These are phyloP conservation scores for Triplophysa rosa DNA, from an alignment of 2,113 vertebrate genomes.

Conservation along the genomic window DNA sequence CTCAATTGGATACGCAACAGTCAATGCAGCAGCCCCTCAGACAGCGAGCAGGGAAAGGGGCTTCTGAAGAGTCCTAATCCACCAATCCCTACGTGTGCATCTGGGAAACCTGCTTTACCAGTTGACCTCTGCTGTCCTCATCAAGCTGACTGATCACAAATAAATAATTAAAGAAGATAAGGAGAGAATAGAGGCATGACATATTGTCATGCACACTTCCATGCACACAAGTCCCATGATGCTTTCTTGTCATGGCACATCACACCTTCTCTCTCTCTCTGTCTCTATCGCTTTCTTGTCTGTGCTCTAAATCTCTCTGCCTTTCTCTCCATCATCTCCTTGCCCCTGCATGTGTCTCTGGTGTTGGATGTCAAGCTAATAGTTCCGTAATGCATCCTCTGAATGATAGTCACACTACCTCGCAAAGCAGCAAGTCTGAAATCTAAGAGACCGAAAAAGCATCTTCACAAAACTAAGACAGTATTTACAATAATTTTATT, in stretches of 20 bases:
- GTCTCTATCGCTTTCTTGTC: slow-evolving; percentile 7
- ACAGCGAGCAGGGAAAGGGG: slow-evolving; percentile 7
- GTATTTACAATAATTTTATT: slow-evolving; percentile 16
- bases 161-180: slow-evolving; percentile 33
- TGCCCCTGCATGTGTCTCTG: slow-evolving; percentile 41
- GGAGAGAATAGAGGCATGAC: slow-evolving; percentile 32
- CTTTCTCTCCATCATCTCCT: slow-evolving; percentile 39
- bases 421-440: slow-evolving; percentile 7
- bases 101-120: slow-evolving; percentile 25
- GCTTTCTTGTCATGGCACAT: slow-evolving; percentile 44
- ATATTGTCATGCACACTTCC: slow-evolving; percentile 43
- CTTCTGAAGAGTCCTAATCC: slow-evolving; percentile 30
- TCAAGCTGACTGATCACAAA: slow-evolving; percentile 24
- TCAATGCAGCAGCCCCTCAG: slow-evolving; percentile 37
- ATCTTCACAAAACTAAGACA: slow-evolving; percentile 2
- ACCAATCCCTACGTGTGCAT: slow-evolving; percentile 5
- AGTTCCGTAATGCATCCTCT: slow-evolving; percentile 28
- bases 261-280: slow-evolving; percentile 41
- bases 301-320: slow-evolving; percentile 3
- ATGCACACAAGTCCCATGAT: slow-evolving; percentile 52
- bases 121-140: slow-evolving; percentile 44
- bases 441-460: not conserved
- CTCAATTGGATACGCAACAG: slow-evolving; percentile 52
- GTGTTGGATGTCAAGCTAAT: slow-evolving; percentile 44
- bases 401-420: slow-evolving; percentile 21